phyloP scores from a whole-genome alignment of 2,888 invertebrate species.

The Thereva unica region DNA sequence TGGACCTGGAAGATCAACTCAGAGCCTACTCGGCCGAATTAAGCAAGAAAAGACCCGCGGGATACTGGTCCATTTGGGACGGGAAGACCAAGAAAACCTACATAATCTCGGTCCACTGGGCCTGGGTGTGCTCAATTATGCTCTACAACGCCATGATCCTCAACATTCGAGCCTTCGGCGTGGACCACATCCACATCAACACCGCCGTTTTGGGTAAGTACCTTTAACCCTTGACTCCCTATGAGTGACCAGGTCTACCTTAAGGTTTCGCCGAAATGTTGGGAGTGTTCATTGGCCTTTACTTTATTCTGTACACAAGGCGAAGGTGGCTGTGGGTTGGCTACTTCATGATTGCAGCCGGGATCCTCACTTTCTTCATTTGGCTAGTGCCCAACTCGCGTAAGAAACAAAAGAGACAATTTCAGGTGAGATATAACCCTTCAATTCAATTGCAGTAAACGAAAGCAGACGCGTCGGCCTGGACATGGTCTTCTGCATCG shows the following conservation, averaged over 20 bases:
- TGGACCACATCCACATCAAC: conserved; percentile 54
- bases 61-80: conserved; percentile 55
- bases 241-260: neutral
- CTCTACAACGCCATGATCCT: conserved; percentile 56
- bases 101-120: conserved; percentile 50
- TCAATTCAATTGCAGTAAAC: conserved; percentile 42
- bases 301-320: conserved; percentile 54
- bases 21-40: conserved; percentile 48
- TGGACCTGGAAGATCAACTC: conserved; percentile 53
- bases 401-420: conserved; percentile 41
- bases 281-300: conserved; percentile 54
- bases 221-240: neutral
- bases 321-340: conserved; percentile 55
- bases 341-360: conserved; percentile 50
- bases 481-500: conserved; percentile 53
- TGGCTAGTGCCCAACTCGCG: conserved; percentile 53
- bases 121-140: conserved; percentile 54
- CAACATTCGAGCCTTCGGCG: conserved; percentile 56
- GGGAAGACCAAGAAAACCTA: conserved; percentile 50
- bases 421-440: neutral
- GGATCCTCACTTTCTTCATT: conserved; percentile 50
- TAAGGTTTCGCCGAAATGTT: conserved; percentile 55
- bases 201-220: conserved; percentile 54
- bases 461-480: conserved; percentile 51
- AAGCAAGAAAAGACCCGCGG: conserved; percentile 37